These are phyloP conservation scores for Troides oblongomaculatus DNA, from an alignment of 2,888 invertebrate species.

Conservation along the genomic window DNA sequence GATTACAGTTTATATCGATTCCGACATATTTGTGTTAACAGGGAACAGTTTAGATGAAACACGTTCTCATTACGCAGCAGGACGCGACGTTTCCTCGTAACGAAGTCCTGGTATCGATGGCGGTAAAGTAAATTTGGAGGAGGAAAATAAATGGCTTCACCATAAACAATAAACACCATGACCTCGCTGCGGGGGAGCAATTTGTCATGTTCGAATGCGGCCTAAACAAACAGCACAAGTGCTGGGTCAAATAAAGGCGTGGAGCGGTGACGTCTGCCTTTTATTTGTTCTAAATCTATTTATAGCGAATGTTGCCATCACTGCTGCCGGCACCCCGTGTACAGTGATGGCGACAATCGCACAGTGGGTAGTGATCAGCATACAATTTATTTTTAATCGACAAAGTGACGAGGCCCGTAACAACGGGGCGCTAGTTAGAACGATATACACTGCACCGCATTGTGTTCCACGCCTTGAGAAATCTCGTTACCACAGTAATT, in stretches of 20 bases:
- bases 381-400: no score
- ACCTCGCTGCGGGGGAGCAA: constrained; percentile 20
- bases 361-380: no score
- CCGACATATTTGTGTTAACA: no score
- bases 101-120: constrained; percentile 9
- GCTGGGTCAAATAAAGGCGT: constrained; percentile 3
- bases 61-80: not conserved
- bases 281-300: not conserved
- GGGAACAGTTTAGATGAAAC: not conserved
- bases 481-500: no score
- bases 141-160: constrained; percentile 14
- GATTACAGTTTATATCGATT: no score
- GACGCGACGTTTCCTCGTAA: constrained; percentile 11
- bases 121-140: constrained; percentile 16
- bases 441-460: no score
- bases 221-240: constrained; percentile 24
- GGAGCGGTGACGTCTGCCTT: constrained; percentile 11
- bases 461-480: no score
- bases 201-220: constrained; percentile 24
- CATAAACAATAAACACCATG: constrained; percentile 19
- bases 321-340: no score
- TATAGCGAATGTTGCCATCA: no score
- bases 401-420: no score
- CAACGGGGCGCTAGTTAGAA: no score
- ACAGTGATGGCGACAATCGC: no score